A percentile compares a stretch with the other conserved stretches of the same genome.
These are phyloP conservation scores for Drosophila paranaensis DNA, from an alignment of 2,888 invertebrate species.

Conservation along the genomic window DNA sequence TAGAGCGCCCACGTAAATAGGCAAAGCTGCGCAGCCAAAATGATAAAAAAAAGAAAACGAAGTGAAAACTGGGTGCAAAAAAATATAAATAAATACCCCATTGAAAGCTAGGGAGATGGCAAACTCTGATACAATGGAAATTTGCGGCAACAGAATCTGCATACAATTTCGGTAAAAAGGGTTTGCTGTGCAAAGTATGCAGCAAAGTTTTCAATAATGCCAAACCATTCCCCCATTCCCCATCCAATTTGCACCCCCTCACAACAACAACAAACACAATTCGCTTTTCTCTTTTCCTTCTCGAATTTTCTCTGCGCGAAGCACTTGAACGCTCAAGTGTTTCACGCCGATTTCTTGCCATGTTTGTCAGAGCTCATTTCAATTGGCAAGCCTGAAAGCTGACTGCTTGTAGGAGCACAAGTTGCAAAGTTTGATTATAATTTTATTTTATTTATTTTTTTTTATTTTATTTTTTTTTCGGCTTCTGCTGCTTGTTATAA, in stretches of 20 bases:
- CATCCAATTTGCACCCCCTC: neutral
- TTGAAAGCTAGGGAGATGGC: conserved; percentile 39
- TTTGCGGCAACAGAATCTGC: conserved; percentile 65
- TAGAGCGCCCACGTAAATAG: conserved; percentile 68
- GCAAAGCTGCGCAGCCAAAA: conserved; percentile 41
- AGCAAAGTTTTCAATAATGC: conserved; percentile 62
- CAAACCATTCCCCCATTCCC: neutral
- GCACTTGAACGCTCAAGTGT: conserved; percentile 79
- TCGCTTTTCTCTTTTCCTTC: conserved; percentile 5
- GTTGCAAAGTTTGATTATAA: conserved; percentile 5
- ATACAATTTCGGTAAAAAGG: conserved; percentile 55
- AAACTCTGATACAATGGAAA: conserved; percentile 57
- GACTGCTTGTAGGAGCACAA: conserved; percentile 3
- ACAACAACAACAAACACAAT: conserved; percentile 39
- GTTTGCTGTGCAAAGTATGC: conserved; percentile 48
- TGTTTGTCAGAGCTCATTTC: conserved; percentile 53
- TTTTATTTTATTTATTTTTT: neutral
- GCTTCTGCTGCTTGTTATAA: conserved; percentile 42
- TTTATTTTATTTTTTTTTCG: neutral
- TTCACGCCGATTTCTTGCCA: conserved; percentile 73
- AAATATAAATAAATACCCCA: conserved; percentile 59
- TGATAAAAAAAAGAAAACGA: conserved; percentile 28
- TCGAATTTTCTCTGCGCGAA: conserved; percentile 41
- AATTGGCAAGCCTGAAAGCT: conserved; percentile 32
- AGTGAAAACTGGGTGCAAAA: conserved; percentile 20